A percentile compares a stretch with the other conserved stretches of the same genome.
Conservation (phyloP, 1,140 invertebrate genomes). For the Drosophila littoralis region DNA sequence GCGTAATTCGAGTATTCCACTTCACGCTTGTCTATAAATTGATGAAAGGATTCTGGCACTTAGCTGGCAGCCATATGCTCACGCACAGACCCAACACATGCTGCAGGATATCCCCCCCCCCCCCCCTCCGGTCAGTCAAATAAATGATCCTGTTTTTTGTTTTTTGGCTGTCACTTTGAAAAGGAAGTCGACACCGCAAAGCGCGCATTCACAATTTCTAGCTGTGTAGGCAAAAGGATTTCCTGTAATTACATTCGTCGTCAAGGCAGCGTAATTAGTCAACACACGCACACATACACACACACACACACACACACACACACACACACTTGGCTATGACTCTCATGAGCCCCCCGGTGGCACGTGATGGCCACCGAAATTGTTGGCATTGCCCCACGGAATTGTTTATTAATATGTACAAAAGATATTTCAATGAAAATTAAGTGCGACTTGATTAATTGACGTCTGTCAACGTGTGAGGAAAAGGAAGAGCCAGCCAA, state of each 20-base stretch:
- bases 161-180: conserved; percentile 39
- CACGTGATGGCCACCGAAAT: conserved; percentile 45
- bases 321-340: no score
- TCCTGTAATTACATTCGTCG: conserved; percentile 69
- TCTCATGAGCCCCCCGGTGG: conserved; percentile 13
- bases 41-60: conserved; percentile 51
- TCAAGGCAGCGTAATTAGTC: conserved; percentile 65
- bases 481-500: conserved; percentile 7
- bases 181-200: conserved; percentile 44
- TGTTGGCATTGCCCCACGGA: conserved; percentile 33
- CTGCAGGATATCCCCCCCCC: conserved; percentile 29
- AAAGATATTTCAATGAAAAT: conserved; percentile 36
- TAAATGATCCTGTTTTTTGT: conserved; percentile 13
- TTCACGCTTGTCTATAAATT: conserved; percentile 51
- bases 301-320: not conserved
- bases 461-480: conserved; percentile 22
- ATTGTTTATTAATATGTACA: conserved; percentile 56
- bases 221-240: conserved; percentile 69
- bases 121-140: not conserved
- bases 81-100: conserved; percentile 47
- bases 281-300: conserved; percentile 11
- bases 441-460: conserved; percentile 55
- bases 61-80: conserved; percentile 29
- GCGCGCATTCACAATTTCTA: conserved; percentile 16
- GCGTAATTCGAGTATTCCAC: conserved; percentile 54